A percentile compares a stretch with the other conserved stretches of the same genome.
Evolutionary conservation across 1,140 invertebrate species (phyloP).

Genomic region (Drosophila arawakana): DNA sequence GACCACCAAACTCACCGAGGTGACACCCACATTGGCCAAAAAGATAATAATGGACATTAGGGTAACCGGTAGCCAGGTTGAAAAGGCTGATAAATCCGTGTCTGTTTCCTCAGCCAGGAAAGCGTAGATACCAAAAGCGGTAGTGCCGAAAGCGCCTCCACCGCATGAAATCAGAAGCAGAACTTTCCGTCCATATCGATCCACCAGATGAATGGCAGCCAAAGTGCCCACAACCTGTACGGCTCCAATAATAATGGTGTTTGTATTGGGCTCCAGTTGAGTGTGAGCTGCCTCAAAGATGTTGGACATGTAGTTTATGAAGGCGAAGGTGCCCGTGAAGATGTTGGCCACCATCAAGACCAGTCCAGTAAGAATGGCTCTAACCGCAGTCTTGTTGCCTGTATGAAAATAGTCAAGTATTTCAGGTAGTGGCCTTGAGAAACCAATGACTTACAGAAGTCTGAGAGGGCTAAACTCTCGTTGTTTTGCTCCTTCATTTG

Average conservation of each 20-base stretch:
- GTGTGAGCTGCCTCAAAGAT: constrained; percentile 89
- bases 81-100: constrained; percentile 49
- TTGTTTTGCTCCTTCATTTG: constrained; percentile 40
- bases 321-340: constrained; percentile 74
- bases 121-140: constrained; percentile 66
- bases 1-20: constrained; percentile 75
- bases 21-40: constrained; percentile 65
- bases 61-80: constrained; percentile 68
- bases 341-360: constrained; percentile 72
- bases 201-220: constrained; percentile 69
- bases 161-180: constrained; percentile 66
- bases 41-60: constrained; percentile 76
- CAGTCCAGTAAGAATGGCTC: constrained; percentile 62
- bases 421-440: neutral
- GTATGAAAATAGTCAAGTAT: neutral
- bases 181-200: constrained; percentile 70
- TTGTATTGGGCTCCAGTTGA: constrained; percentile 85
- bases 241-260: constrained; percentile 86
- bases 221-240: constrained; percentile 85
- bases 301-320: constrained; percentile 81
- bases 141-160: constrained; percentile 54
- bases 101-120: constrained; percentile 66
- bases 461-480: constrained; percentile 26
- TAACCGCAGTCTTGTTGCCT: constrained; percentile 63
- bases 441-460: constrained; percentile 73